A percentile compares a stretch with the other conserved stretches of the same genome.
Conservation (phyloP, 2,888 invertebrate species). For the Diachrysia chrysitis region DNA sequence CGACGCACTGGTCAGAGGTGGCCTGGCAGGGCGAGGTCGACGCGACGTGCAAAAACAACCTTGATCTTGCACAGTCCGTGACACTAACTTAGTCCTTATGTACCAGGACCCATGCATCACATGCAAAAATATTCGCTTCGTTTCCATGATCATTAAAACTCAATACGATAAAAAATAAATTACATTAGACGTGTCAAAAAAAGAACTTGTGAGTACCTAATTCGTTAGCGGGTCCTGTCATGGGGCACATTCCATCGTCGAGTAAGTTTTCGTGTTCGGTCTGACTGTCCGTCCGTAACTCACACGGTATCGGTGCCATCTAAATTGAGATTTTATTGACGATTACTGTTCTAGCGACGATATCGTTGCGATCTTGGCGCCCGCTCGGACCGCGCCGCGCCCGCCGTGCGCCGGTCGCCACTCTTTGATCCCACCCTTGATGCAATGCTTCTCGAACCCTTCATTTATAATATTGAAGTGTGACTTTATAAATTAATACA, state of each 20-base stretch:
- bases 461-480: slow-evolving; percentile 51
- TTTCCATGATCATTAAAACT: slow-evolving; percentile 39
- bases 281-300: slow-evolving; percentile 86
- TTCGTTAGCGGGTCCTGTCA: slow-evolving; percentile 87
- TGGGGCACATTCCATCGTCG: slow-evolving; percentile 84
- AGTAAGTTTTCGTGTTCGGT: slow-evolving; percentile 88
- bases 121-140: slow-evolving; percentile 28
- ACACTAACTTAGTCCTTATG: slow-evolving; percentile 1
- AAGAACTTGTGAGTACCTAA: slow-evolving; percentile 80
- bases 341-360: slow-evolving; percentile 88
- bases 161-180: slow-evolving; percentile 68
- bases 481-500: slow-evolving; percentile 38
- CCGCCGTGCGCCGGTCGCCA: slow-evolving; percentile 47
- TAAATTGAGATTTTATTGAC: slow-evolving; percentile 90
- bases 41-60: neutral
- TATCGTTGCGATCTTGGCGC: slow-evolving; percentile 89
- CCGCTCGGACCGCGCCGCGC: slow-evolving; percentile 69
- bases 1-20: slow-evolving; percentile 26
- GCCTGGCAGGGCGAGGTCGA: slow-evolving; percentile 8
- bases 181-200: slow-evolving; percentile 63
- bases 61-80: neutral
- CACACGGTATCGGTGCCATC: slow-evolving; percentile 88
- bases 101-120: slow-evolving; percentile 20
- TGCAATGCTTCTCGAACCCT: slow-evolving; percentile 56
- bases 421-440: slow-evolving; percentile 75